A percentile compares a stretch with the other conserved stretches of the same genome.
Evolutionary conservation across 2,113 vertebrate species (phyloP).

Genomic region (Coturnix japonica): DNA sequence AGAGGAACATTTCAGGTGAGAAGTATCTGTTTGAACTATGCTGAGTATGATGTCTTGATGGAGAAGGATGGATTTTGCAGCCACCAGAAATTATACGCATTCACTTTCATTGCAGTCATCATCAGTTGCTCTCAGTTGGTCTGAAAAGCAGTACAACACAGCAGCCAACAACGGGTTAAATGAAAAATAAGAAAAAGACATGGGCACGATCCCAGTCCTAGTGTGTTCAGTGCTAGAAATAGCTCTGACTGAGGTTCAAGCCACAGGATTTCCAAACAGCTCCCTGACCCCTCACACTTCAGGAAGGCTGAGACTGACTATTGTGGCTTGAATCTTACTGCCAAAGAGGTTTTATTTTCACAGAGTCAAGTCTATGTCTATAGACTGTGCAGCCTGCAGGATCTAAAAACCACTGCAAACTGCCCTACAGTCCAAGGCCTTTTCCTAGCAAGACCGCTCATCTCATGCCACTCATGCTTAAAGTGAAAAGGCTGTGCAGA

Average conservation of each 20-base stretch:
- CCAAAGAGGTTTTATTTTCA: background rate
- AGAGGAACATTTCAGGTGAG: background rate
- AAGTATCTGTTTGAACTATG: background rate
- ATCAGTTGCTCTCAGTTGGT: background rate
- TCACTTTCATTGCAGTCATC: background rate
- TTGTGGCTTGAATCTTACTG: background rate
- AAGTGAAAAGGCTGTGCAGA: background rate
- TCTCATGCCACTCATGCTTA: background rate
- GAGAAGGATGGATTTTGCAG: background rate
- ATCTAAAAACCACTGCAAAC: background rate
- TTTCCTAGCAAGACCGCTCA: background rate
- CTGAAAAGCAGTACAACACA: conserved; percentile 8
- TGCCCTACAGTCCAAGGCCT: background rate
- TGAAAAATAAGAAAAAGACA: conserved; percentile 38
- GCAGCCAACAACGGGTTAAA: conserved; percentile 30
- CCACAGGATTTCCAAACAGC: conserved; percentile 31
- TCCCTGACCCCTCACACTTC: conserved; percentile 3
- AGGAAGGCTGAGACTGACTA: background rate
- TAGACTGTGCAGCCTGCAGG: background rate
- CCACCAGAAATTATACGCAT: conserved; percentile 1
- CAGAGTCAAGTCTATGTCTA: background rate
- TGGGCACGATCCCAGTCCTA: background rate
- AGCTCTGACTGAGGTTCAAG: conserved; percentile 7
- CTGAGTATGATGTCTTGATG: background rate
- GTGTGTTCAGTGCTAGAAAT: background rate